Base-by-base conservation (phyloP, 1,140 invertebrate genomes). In the Bicyclus anynana region DNA sequence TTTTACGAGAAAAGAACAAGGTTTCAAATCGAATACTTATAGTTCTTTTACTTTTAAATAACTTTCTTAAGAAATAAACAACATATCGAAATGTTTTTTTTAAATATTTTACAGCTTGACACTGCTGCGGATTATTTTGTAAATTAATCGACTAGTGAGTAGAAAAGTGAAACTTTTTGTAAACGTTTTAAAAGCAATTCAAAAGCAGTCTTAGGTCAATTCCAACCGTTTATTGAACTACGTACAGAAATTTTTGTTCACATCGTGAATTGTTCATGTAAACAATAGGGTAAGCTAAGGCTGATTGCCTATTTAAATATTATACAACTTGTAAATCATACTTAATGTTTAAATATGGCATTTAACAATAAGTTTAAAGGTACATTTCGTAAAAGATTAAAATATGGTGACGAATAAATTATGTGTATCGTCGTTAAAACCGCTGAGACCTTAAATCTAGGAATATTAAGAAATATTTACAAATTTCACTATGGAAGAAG, bases 401-500 rank as follows among this genome's bases (percentile, higher is more conserved):
- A 84, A 23, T 23, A 23, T 79, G 77, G 71, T 78, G 79, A 82
- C 79, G 80, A 77, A 84, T 85, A 80, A 87, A 82, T 82, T 77
- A 84, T 66, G 71, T 69, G 67, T 75, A 82, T 87, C 82, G 82
- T 79, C 80, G 74, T 79, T 76, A 77, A 72, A 84, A 84, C 72
- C 59, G 74, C 74, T 72, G 62, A 72, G 62, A 71, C 79, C n/a
- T 84, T 83, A 82, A 53, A 62, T 49, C 69, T 80, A 77, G 66
- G 72, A 74, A 77, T 79, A 80, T 79, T 76, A 81, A 77, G 74
- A 67, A 76, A 77, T 87, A 85, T 87, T 82, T 86, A 85, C 82
- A 87, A 85, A 85, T 85, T 88, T 88, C 74, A 76, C 85, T 88
- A 88, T 88, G 85, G 85, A 88, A 88, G 84, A 86, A 83, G 76